Evolutionary conservation across 2,113 vertebrate genomes (phyloP).

Genomic region (Pontoporia blainvillei): DNA sequence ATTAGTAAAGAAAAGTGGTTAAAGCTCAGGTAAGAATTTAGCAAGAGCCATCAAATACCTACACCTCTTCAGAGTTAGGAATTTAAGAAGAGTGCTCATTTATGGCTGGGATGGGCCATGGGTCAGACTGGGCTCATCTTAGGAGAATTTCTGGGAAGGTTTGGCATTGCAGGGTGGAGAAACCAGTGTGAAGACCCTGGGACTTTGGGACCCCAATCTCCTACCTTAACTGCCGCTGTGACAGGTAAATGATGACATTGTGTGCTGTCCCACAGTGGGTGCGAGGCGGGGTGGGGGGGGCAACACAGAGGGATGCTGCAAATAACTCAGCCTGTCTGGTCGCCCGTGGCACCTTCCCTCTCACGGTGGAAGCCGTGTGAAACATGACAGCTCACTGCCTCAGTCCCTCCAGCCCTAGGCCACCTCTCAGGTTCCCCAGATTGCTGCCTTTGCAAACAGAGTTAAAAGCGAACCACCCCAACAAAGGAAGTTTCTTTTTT

Average conservation of each 20-base stretch:
- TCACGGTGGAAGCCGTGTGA: fast-evolving
- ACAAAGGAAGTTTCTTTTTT: background rate
- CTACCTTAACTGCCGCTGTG: background rate
- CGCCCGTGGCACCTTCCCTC: no score
- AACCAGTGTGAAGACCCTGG: background rate
- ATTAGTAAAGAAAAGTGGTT: background rate
- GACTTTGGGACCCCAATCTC: background rate
- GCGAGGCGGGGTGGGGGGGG: fast-evolving
- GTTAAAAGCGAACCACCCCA: background rate
- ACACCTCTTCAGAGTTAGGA: background rate
- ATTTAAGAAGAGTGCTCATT: background rate
- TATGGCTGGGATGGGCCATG: fast-evolving
- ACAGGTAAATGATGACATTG: background rate
- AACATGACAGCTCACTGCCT: background rate
- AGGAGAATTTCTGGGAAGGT: background rate
- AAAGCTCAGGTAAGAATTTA: background rate
- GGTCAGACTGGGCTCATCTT: background rate
- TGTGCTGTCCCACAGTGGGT: no score
- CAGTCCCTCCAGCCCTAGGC: no score
- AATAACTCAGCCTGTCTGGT: background rate
- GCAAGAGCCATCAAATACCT: fast-evolving
- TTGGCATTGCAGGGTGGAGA: background rate
- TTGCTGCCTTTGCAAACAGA: background rate
- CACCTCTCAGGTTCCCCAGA: background rate
- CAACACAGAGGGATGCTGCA: background rate